Conservation (phyloP, 2,113 vertebrate species). For the Dicentrarchus labrax region DNA sequence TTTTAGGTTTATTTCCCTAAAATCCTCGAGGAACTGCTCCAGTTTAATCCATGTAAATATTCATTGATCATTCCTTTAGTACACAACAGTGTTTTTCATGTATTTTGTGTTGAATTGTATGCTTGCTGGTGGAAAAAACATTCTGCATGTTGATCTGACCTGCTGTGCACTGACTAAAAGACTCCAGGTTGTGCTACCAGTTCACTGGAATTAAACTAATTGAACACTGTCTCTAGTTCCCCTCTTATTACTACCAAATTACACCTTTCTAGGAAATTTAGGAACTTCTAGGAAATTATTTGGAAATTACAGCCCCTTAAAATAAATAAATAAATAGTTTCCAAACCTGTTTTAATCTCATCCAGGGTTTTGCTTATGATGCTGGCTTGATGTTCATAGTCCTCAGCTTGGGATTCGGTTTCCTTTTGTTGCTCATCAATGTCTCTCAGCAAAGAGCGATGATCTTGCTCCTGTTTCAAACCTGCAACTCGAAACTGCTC, state of each 20-base stretch:
- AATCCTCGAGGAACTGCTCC: not conserved
- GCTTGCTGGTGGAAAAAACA: not conserved
- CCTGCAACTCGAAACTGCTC: conserved; percentile 67
- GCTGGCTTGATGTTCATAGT: conserved; percentile 67
- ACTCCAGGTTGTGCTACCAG: not conserved
- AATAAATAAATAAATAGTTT: conserved; percentile 17
- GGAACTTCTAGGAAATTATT: not conserved
- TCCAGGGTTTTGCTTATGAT: conserved; percentile 78
- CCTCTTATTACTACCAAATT: not conserved
- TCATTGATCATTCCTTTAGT: not conserved
- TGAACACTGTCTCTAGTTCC: not conserved
- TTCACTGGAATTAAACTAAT: not conserved
- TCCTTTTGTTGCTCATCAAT: conserved; percentile 69
- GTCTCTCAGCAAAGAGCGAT: conserved; percentile 58
- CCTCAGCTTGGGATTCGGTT: conserved; percentile 59
- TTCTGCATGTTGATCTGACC: not conserved
- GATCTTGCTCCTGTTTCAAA: conserved; percentile 68
- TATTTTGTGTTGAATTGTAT: not conserved
- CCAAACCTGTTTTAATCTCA: conserved; percentile 79
- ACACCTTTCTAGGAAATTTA: not conserved
- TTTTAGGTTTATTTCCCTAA: not conserved
- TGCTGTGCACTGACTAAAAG: not conserved
- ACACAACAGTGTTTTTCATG: not conserved
- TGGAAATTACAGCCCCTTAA: not conserved
- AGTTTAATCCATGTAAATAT: not conserved